Percentiles rank a stretch among this genome's conserved stretches.
Conservation (phyloP, 2,797 vertebrate genomes). For the Etheostoma nigrum region DNA sequence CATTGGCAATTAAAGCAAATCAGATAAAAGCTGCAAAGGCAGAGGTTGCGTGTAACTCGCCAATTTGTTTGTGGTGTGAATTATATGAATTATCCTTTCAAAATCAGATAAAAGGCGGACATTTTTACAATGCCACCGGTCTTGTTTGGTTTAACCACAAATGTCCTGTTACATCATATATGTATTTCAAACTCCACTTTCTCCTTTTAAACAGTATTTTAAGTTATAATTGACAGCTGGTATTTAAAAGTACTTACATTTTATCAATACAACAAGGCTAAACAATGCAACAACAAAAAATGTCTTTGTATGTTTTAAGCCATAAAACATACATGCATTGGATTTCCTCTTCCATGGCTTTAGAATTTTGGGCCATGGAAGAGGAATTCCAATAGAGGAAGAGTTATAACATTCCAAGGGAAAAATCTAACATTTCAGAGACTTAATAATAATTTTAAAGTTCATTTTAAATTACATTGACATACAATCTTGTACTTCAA, state of each 20-base stretch:
- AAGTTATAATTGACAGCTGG: background rate
- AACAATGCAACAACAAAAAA: background rate
- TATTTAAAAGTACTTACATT: background rate
- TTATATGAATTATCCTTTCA: constrained; percentile 19
- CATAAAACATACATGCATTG: too few relatives aligned
- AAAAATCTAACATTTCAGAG: background rate
- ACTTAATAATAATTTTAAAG: background rate
- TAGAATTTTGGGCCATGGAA: background rate
- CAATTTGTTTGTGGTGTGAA: constrained; percentile 42
- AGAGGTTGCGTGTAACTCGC: constrained; percentile 21
- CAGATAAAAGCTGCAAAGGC: constrained; percentile 55
- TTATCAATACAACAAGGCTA: background rate
- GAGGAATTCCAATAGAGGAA: background rate
- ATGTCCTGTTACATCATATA: background rate
- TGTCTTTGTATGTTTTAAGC: background rate
- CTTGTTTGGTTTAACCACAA: constrained; percentile 5
- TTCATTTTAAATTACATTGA: background rate
- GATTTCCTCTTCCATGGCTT: too few relatives aligned
- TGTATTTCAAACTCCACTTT: background rate
- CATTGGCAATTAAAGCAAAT: constrained; percentile 68
- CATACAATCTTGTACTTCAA: background rate
- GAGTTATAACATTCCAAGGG: background rate
- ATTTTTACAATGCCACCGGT: background rate
- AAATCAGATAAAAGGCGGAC: background rate
- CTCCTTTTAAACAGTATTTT: background rate